Evolutionary conservation across 2,113 vertebrate species (phyloP).

Genomic region (Copsychus sechellarum): DNA sequence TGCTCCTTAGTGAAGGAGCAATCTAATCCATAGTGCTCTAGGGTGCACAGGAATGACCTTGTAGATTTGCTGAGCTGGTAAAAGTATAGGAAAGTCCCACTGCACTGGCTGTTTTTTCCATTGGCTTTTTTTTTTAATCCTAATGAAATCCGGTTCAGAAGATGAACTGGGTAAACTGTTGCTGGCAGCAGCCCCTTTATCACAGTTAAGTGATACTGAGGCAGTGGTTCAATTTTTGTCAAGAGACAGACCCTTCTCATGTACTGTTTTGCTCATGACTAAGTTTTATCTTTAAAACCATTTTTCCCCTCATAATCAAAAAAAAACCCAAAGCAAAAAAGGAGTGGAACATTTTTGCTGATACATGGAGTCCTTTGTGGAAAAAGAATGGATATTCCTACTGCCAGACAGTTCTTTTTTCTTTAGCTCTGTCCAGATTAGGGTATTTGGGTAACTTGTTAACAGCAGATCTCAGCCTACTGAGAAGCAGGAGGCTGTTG

Average conservation of each 20-base stretch:
- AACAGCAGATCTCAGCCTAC: not conserved
- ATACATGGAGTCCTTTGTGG: not conserved
- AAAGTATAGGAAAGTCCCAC: not conserved
- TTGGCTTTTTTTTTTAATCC: not conserved
- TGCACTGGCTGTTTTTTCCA: not conserved
- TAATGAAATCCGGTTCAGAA: not conserved
- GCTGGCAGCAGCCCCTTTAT: not conserved
- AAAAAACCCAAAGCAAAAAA: not conserved
- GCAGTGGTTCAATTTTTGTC: not conserved
- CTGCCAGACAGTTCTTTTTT: not conserved
- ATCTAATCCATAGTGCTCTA: not conserved
- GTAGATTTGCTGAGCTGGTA: not conserved
- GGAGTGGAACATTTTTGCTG: not conserved
- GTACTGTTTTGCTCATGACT: not conserved
- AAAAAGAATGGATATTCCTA: not conserved
- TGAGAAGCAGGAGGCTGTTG: not conserved
- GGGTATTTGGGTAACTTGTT: not conserved
- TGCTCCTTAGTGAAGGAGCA: not conserved
- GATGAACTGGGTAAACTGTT: not conserved
- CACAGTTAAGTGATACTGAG: not conserved
- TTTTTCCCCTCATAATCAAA: not conserved
- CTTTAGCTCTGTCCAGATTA: not conserved
- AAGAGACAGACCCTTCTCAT: not conserved
- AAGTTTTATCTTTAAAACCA: not conserved
- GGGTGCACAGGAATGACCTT: not conserved